Evolutionary conservation across 2,797 vertebrate species (phyloP).

Genomic region (Fundulus diaphanus): DNA sequence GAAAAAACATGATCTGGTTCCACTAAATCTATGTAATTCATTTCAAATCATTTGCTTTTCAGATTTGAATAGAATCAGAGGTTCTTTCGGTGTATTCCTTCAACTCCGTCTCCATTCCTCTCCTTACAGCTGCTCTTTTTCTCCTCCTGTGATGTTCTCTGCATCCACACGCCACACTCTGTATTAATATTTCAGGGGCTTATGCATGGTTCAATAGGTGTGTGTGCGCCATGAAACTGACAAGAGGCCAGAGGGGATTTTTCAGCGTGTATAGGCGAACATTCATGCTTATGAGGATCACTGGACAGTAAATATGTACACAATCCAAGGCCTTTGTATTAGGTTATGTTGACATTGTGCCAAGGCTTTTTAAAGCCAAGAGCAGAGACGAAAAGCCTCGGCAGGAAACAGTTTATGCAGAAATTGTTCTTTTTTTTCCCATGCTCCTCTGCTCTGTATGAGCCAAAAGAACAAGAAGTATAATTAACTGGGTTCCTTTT

Average conservation of each 20-base stretch:
- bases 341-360: slow-evolving; percentile 12
- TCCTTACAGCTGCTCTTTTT: slow-evolving; percentile 6
- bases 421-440: background rate
- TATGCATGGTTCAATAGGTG: slow-evolving; percentile 72
- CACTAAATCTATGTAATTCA: background rate
- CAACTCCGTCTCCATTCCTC: slow-evolving; percentile 13
- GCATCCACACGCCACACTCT: slow-evolving; percentile 20
- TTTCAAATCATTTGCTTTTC: background rate
- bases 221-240: slow-evolving; percentile 57
- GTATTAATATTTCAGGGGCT: slow-evolving; percentile 79
- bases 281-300: slow-evolving; percentile 10
- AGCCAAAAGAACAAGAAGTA: slow-evolving; percentile 20
- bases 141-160: slow-evolving; percentile 25
- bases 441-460: background rate
- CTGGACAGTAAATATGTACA: slow-evolving; percentile 23
- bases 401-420: slow-evolving; percentile 7
- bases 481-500: slow-evolving; percentile 18
- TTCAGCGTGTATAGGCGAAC: slow-evolving; percentile 15
- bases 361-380: slow-evolving; percentile 10
- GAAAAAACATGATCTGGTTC: background rate
- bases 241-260: slow-evolving; percentile 45
- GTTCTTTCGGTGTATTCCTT: background rate
- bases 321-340: background rate
- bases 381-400: background rate
- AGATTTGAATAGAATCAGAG: background rate